Base-by-base conservation (phyloP, 1,140 invertebrate genomes). In the Goniozus legneri region DNA sequence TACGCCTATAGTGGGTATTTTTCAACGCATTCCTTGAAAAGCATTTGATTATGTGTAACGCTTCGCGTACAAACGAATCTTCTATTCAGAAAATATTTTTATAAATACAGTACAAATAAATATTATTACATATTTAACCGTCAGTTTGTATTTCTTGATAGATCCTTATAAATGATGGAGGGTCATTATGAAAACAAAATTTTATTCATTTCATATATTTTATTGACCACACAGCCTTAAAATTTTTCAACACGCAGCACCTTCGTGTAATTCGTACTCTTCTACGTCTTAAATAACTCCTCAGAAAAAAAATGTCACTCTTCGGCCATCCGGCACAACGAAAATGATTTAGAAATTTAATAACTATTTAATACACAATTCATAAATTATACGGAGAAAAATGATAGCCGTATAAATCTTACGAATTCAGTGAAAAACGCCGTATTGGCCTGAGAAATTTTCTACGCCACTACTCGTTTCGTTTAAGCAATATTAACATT, bases 201-300 rank as follows among this genome's bases (percentile, higher is more conserved):
- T 33, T 10, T 1, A 31, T 19, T 12, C 18, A 14, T 50, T 58
- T 71, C 59, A 52, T 65, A 60, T 52, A 49, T 62, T 73, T 74
- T 71, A 74, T 74, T 73, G 62, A 71, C 64, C 61, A 67, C 67
- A 71, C 67, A 74, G 70, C 65, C 70, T 71, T 68, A 62, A 68
- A 71, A 69, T 71, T 51, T 70, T 63, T 64, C 48, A 54, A 63
- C 57, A 56, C 51, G 59, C 51, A 65, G 50, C 39, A 62, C 56
- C 44, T 50, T 43, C 19, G 20, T 22, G 30, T 36, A 50, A 40
- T 40, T 51, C 41, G 40, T 42, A 50, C 15, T 31, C 18, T 44
- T 52, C 8, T 50, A 47, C 40, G 45, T 51, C 24, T 44, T 6
- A 27, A 27, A 27, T 27, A 10, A 27, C n/a, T n/a, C n/a, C n/a